Percentiles rank a stretch among this genome's conserved stretches.
Conservation (phyloP, 2,113 vertebrate genomes). For the Micronycteris hirsuta region DNA sequence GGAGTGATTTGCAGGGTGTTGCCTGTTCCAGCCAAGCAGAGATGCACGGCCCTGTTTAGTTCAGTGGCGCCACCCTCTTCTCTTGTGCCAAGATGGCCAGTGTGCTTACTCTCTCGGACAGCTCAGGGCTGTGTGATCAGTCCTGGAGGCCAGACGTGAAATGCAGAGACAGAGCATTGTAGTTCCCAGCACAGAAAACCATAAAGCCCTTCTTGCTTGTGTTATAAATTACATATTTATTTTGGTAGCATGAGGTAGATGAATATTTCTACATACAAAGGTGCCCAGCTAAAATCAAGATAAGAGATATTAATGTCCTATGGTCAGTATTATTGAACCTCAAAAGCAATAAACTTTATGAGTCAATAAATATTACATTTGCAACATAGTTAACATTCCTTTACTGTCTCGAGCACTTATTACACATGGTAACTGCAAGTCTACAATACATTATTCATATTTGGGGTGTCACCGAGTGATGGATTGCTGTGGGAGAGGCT, state of each 20-base stretch:
- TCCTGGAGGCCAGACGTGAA: slow-evolving; percentile 45
- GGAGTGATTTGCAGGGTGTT: neutral
- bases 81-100: slow-evolving; percentile 21
- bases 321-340: slow-evolving; percentile 89
- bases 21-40: neutral
- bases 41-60: neutral
- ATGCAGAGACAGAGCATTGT: slow-evolving; percentile 44
- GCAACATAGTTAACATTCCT: slow-evolving; percentile 87
- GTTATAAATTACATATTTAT: slow-evolving; percentile 81
- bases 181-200: slow-evolving; percentile 59
- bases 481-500: slow-evolving; percentile 87
- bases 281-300: slow-evolving; percentile 82
- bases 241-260: slow-evolving; percentile 79
- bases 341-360: slow-evolving; percentile 85
- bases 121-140: slow-evolving; percentile 25
- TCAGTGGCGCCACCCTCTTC: neutral
- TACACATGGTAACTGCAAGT: slow-evolving; percentile 86
- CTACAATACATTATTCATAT: slow-evolving; percentile 91
- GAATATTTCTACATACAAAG: slow-evolving; percentile 82
- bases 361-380: slow-evolving; percentile 89
- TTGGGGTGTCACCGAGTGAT: slow-evolving; percentile 87
- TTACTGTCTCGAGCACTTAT: slow-evolving; percentile 86
- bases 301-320: slow-evolving; percentile 88
- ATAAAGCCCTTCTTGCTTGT: slow-evolving; percentile 64
- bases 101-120: slow-evolving; percentile 12